phyloP scores from a whole-genome alignment of 2,113 vertebrate genomes.

The Poeciliopsis retropinna region DNA sequence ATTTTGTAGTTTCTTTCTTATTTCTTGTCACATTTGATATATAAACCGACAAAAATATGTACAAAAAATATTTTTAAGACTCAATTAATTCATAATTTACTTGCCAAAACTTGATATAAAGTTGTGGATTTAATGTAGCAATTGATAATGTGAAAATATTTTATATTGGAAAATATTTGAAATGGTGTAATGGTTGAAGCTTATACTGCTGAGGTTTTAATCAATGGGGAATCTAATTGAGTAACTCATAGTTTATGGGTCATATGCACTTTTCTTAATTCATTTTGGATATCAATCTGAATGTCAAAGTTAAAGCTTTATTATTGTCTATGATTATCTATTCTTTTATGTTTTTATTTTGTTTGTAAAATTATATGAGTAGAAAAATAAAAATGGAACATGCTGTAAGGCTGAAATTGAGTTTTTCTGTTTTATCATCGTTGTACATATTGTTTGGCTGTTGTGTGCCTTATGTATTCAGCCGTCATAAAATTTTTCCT shows the following conservation, averaged over 20 bases:
- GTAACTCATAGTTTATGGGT: not conserved
- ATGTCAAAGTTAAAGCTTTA: too few species aligned
- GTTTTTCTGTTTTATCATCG: constrained; percentile 8
- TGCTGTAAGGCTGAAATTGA: not conserved
- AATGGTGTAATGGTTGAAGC: not conserved
- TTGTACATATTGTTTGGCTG: constrained; percentile 33
- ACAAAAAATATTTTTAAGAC: not conserved
- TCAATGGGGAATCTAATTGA: not conserved
- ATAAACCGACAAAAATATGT: not conserved
- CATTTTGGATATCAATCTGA: not conserved
- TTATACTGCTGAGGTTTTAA: not conserved
- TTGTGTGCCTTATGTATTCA: constrained; percentile 23
- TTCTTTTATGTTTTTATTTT: too few species aligned
- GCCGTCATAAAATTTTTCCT: constrained; percentile 5
- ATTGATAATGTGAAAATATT: not conserved
- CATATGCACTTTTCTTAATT: not conserved
- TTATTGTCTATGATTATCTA: too few species aligned
- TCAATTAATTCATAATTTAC: not conserved
- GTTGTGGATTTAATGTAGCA: not conserved
- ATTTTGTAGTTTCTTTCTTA: not conserved
- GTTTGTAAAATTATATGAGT: too few species aligned
- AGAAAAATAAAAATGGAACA: not conserved
- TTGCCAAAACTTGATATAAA: not conserved
- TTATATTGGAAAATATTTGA: not conserved
- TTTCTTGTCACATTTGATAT: not conserved